Conservation (phyloP, 1,140 invertebrate species). For the Cotesia vestalis region DNA sequence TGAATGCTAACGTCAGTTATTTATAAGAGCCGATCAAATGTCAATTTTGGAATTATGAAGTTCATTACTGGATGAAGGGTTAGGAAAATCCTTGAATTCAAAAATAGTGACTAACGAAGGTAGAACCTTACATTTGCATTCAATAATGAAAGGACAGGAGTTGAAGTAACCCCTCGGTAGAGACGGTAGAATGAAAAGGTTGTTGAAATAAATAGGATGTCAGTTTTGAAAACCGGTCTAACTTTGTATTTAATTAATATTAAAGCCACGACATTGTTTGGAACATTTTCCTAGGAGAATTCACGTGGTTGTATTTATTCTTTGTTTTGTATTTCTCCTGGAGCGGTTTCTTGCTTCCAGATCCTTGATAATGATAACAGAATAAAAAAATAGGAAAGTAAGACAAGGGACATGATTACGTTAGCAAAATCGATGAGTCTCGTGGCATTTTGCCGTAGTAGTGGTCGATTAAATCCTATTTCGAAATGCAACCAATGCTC, state of each 20-base stretch:
- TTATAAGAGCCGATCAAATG: slow-evolving; percentile 9
- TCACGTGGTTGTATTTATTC: background rate
- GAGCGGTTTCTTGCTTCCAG: background rate
- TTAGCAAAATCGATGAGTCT: slow-evolving; percentile 22
- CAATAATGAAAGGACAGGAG: slow-evolving; percentile 48
- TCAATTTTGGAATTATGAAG: slow-evolving; percentile 22
- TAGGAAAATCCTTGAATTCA: slow-evolving; percentile 25
- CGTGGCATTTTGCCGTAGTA: slow-evolving; percentile 16
- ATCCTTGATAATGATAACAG: background rate
- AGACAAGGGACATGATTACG: slow-evolving; percentile 13
- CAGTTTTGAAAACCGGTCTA: slow-evolving; percentile 16
- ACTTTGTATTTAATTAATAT: slow-evolving; percentile 44
- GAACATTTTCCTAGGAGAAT: slow-evolving; percentile 29
- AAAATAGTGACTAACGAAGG: slow-evolving; percentile 47
- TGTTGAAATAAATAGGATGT: slow-evolving; percentile 10
- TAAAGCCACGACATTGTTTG: slow-evolving; percentile 42
- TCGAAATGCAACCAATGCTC: slow-evolving; percentile 18
- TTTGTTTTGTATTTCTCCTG: background rate
- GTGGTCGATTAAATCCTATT: slow-evolving; percentile 24
- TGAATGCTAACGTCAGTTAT: background rate
- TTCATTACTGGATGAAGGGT: background rate
- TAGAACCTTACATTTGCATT: slow-evolving; percentile 47
- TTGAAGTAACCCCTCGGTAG: background rate
- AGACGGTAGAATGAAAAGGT: slow-evolving; percentile 18
- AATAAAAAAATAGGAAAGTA: background rate